A percentile compares a stretch with the other conserved stretches of the same genome.
phyloP scores from a whole-genome alignment of 2,888 invertebrate genomes.

The Dryomyza anilis region DNA sequence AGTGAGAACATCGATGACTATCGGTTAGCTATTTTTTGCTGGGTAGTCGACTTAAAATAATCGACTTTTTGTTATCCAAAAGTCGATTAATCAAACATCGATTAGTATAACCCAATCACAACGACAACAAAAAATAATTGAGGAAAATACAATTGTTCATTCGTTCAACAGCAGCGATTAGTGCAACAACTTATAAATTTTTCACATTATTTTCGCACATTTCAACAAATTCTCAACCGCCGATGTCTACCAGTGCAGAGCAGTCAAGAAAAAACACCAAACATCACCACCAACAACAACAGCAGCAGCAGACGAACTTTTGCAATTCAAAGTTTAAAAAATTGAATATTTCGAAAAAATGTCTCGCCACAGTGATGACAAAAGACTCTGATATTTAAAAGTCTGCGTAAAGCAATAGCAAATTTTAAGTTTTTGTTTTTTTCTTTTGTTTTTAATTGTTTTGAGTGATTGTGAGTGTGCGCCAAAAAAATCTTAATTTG shows the following conservation, averaged over 20 bases:
- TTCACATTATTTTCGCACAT: not conserved
- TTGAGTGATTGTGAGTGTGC: not conserved
- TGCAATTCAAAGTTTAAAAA: constrained; percentile 17
- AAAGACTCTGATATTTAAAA: constrained; percentile 20
- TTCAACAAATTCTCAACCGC: constrained; percentile 1
- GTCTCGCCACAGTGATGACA: not conserved
- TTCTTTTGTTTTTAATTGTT: too few relatives aligned
- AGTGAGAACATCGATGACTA: too few relatives aligned
- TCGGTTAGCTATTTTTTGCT: too few relatives aligned
- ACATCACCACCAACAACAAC: not conserved
- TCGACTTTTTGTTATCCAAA: too few relatives aligned
- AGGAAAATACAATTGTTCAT: not conserved
- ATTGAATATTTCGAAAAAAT: constrained; percentile 17
- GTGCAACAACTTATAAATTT: too few relatives aligned
- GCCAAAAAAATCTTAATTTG: too few relatives aligned
- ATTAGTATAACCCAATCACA: too few relatives aligned
- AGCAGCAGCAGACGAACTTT: not conserved
- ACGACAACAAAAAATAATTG: too few relatives aligned
- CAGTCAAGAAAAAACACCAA: not conserved
- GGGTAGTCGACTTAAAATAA: too few relatives aligned
- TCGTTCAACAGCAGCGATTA: not conserved
- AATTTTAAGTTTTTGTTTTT: not conserved
- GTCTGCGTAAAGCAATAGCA: not conserved
- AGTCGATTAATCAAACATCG: too few relatives aligned
- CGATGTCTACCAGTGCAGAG: constrained; percentile 16